These are phyloP conservation scores for Hypercompe scribonia DNA, from an alignment of 2,888 invertebrate genomes.

Conservation along the genomic window DNA sequence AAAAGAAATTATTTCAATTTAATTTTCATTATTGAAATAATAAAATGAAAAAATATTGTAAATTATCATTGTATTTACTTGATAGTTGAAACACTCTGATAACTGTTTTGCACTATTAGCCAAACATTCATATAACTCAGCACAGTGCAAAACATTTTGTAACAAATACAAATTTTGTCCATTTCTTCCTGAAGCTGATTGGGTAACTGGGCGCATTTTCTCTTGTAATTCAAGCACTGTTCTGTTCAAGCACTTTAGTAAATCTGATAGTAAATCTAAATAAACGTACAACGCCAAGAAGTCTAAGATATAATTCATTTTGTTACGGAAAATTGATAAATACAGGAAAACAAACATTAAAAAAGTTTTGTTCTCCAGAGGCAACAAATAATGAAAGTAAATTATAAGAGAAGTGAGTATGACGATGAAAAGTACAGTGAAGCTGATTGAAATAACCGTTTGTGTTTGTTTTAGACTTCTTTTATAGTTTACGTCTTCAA, in stretches of 20 bases:
- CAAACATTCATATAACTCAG: neutral
- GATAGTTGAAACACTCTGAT: slow-evolving; percentile 7
- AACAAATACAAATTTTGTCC: neutral
- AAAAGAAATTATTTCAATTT: too few relatives aligned
- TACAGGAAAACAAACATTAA: neutral
- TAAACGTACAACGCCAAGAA: neutral
- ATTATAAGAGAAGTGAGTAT: neutral
- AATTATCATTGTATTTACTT: slow-evolving; percentile 4
- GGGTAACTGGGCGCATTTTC: neutral
- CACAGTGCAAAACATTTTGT: neutral
- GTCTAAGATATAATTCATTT: neutral
- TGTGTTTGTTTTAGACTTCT: slow-evolving; percentile 2
- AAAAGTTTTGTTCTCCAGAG: too few relatives aligned
- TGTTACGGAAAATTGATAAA: neutral
- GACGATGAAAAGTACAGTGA: neutral
- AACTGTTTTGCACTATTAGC: slow-evolving; percentile 8
- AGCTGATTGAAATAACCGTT: neutral
- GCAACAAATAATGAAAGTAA: neutral
- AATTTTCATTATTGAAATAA: too few relatives aligned
- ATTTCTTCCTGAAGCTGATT: neutral
- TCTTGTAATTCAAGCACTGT: neutral
- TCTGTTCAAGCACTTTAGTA: slow-evolving; percentile 2
- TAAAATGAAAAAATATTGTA: neutral
- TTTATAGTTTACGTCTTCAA: neutral
- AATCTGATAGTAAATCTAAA: slow-evolving; percentile 1